Evolutionary conservation across 2,888 invertebrate genomes (phyloP).

Genomic region (Lottia gigantea): DNA sequence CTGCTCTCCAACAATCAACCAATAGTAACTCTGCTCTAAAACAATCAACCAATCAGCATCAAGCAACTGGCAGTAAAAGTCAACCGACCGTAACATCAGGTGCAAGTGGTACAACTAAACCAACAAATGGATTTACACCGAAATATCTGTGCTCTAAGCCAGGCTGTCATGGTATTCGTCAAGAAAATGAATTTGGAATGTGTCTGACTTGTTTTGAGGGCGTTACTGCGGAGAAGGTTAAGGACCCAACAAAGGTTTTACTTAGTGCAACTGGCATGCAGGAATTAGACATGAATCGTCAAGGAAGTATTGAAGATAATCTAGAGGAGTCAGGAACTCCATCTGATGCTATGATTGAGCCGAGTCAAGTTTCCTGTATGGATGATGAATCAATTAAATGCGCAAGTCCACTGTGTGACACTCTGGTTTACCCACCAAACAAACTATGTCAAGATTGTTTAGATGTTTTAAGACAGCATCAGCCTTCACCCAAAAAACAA

Average conservation of each 20-base stretch:
- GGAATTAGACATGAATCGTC: conserved; percentile 16
- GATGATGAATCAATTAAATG: conserved; percentile 43
- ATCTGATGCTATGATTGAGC: conserved; percentile 24
- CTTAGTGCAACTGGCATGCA: background rate
- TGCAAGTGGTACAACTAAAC: background rate
- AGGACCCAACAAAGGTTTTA: background rate
- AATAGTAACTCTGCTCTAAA: too few species aligned
- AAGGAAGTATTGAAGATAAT: conserved; percentile 15
- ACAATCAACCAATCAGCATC: background rate
- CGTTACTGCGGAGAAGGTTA: background rate
- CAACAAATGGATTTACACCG: background rate
- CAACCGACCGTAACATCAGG: too few species aligned
- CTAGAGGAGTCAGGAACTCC: conserved; percentile 18
- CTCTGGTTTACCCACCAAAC: conserved; percentile 41
- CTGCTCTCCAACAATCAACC: too few species aligned
- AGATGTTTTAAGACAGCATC: conserved; percentile 32
- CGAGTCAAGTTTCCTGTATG: conserved; percentile 35
- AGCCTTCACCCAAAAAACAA: conserved; percentile 21
- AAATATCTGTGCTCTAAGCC: conserved; percentile 40
- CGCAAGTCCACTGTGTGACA: conserved; percentile 40
- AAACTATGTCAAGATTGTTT: conserved; percentile 45
- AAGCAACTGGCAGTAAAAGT: background rate
- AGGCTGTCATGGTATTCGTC: conserved; percentile 35
- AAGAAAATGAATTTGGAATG: conserved; percentile 21
- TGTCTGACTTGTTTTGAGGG: conserved; percentile 25